Evolutionary conservation across 2,888 invertebrate species (phyloP).

Genomic region (Allophyes oxyacanthae): DNA sequence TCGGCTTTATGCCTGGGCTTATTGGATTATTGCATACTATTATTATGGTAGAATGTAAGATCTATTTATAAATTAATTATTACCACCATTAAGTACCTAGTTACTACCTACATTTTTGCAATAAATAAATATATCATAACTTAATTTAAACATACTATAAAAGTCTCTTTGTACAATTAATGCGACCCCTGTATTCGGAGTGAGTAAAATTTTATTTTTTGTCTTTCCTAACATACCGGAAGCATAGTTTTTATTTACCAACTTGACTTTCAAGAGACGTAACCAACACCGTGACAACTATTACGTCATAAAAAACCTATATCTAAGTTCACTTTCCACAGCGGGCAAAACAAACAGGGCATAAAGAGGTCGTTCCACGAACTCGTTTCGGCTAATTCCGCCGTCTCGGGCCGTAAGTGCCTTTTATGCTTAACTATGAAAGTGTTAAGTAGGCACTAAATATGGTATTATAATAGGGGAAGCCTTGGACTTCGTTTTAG

Average conservation of each 20-base stretch:
- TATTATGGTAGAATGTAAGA: too few relatives aligned
- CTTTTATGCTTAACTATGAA: conserved; percentile 41
- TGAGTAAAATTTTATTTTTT: too few relatives aligned
- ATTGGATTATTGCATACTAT: too few relatives aligned
- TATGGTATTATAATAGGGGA: conserved; percentile 30
- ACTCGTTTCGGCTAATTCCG: conserved; percentile 48
- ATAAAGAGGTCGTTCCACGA: conserved; percentile 44
- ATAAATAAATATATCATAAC: too few relatives aligned
- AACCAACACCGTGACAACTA: conserved; percentile 1
- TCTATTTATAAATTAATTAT: too few relatives aligned
- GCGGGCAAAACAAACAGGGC: conserved; percentile 38
- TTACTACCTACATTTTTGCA: too few relatives aligned
- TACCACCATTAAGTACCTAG: too few relatives aligned
- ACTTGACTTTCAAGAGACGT: background rate
- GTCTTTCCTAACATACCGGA: too few relatives aligned
- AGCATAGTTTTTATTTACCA: conserved; percentile 8
- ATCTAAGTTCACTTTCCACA: conserved; percentile 12
- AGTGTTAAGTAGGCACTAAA: conserved; percentile 45
- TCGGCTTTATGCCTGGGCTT: too few relatives aligned
- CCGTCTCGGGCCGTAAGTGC: conserved; percentile 38
- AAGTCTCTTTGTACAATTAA: too few relatives aligned
- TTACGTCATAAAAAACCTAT: conserved; percentile 20
- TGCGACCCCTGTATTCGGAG: too few relatives aligned
- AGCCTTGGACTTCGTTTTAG: conserved; percentile 23
- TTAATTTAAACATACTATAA: too few relatives aligned